A percentile compares a stretch with the other conserved stretches of the same genome.
Evolutionary conservation across 2,113 vertebrate genomes (phyloP).

Genomic region (Leptosomus discolor): DNA sequence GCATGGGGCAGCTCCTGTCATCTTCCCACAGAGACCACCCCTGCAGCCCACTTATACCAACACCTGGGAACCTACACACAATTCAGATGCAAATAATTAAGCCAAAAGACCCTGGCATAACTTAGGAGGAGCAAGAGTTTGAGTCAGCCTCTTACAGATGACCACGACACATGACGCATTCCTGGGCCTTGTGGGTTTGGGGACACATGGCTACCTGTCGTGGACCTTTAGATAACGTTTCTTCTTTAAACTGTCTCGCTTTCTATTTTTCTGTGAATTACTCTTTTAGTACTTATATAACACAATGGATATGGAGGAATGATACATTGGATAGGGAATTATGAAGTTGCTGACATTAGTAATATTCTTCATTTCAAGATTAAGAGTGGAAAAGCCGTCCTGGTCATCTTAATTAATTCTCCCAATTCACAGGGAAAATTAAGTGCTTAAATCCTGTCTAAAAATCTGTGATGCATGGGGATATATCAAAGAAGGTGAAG

Average conservation of each 20-base stretch:
- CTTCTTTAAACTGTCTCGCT: background rate
- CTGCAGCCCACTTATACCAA: rapidly evolving
- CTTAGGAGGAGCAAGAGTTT: background rate
- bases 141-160: background rate
- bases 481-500: background rate
- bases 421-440: background rate
- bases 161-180: rapidly evolving
- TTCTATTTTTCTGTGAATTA: background rate
- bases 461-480: background rate
- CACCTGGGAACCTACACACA: background rate
- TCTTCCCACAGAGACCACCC: background rate
- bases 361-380: background rate
- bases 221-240: background rate
- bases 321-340: background rate
- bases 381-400: background rate
- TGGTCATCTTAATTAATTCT: background rate
- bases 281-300: background rate
- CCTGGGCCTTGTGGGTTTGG: background rate
- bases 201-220: background rate
- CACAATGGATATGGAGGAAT: background rate
- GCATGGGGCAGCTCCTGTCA: background rate
- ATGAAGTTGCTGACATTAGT: background rate
- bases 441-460: background rate
- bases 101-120: background rate
- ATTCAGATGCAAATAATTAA: background rate